Evolutionary conservation across 2,888 invertebrate species (phyloP).

Genomic region (Noctuana brunneofusca): DNA sequence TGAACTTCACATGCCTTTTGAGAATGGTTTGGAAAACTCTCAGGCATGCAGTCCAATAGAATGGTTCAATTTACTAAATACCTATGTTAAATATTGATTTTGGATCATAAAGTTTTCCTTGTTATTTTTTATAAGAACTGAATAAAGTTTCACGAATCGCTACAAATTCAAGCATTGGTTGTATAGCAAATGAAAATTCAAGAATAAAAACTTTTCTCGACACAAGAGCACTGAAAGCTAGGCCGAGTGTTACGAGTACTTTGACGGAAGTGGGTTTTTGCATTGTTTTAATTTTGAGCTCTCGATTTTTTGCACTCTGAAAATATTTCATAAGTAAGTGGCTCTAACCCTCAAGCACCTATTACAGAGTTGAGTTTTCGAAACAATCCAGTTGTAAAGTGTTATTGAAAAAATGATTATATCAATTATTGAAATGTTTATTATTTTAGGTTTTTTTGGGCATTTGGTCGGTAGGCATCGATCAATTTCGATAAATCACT

Average conservation of each 20-base stretch:
- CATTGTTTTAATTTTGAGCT: conserved; percentile 18
- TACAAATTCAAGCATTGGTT: conserved; percentile 5
- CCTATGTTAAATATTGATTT: no score
- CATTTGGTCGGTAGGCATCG: no score
- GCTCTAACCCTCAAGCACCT: background rate
- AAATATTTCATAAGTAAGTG: conserved; percentile 15
- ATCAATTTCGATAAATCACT: no score
- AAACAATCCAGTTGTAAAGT: background rate
- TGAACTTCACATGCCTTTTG: no score
- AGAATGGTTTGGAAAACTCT: no score
- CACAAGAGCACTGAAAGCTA: conserved; percentile 14
- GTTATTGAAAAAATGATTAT: no score
- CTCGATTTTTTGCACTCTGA: conserved; percentile 9
- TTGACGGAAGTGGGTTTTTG: conserved; percentile 19
- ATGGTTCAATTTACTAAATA: no score
- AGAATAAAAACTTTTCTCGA: conserved; percentile 7
- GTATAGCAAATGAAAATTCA: conserved; percentile 3
- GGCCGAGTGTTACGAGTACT: conserved; percentile 21
- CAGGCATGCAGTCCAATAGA: no score
- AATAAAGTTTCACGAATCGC: background rate
- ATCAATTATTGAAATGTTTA: no score
- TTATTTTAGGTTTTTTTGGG: no score
- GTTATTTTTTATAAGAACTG: background rate
- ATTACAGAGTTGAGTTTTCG: background rate
- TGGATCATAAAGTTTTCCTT: conserved; percentile 38